Conservation (phyloP, 2,888 invertebrate genomes). For the Dryococelus australis region DNA sequence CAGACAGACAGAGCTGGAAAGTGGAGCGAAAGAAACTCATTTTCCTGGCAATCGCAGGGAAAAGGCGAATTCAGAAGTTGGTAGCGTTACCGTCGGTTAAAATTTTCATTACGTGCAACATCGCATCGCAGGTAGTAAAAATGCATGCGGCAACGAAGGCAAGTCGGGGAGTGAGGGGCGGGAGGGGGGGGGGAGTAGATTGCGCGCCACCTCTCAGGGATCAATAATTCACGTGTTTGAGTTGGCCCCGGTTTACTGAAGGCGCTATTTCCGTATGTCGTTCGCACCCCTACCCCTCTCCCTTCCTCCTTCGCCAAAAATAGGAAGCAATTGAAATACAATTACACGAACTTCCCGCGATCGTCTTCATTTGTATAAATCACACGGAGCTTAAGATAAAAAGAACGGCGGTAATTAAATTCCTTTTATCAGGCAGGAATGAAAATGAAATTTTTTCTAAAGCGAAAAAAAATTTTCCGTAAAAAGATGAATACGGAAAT, state of each 20-base stretch:
- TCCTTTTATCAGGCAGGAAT: no score
- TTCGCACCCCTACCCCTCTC: no score
- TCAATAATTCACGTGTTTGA: slow-evolving; percentile 1
- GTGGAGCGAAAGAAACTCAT: not conserved
- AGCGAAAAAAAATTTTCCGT: no score
- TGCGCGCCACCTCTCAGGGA: not conserved
- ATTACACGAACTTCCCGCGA: not conserved
- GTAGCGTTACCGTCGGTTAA: slow-evolving; percentile 5
- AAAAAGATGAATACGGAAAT: no score
- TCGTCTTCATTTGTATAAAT: not conserved
- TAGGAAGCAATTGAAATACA: not conserved
- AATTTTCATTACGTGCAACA: slow-evolving; percentile 16
- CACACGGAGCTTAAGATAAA: not conserved
- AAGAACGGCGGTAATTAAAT: not conserved
- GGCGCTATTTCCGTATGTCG: not conserved
- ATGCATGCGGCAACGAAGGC: not conserved
- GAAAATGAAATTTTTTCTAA: no score
- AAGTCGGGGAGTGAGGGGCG: no score
- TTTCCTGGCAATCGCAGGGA: slow-evolving; percentile 2
- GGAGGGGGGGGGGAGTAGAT: not conserved
- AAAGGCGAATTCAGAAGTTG: slow-evolving; percentile 16
- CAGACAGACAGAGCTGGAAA: not conserved
- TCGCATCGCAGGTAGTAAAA: slow-evolving; percentile 3
- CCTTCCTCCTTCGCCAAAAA: no score
- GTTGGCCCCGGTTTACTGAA: not conserved